Conservation (phyloP, 2,888 invertebrate genomes). For the Disparrhopalites patrizii region DNA sequence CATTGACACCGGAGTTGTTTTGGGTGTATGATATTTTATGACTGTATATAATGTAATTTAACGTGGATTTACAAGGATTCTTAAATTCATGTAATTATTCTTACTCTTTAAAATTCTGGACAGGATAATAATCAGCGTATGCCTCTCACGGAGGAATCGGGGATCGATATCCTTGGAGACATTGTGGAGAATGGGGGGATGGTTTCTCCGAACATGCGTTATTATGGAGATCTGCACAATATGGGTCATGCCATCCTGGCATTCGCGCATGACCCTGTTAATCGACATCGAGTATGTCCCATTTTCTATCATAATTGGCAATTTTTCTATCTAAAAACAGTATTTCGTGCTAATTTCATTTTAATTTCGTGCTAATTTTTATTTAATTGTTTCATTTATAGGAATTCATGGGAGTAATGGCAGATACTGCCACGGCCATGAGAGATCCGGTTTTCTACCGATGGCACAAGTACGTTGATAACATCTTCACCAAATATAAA, state of each 20-base stretch:
- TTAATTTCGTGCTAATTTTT: no score
- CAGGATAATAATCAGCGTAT: conserved; percentile 55
- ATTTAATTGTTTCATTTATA: no score
- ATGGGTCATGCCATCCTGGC: conserved; percentile 74
- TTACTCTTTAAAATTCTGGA: background rate
- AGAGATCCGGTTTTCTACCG: conserved; percentile 81
- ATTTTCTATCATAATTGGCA: background rate
- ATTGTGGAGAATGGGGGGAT: conserved; percentile 63
- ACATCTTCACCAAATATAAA: conserved; percentile 61
- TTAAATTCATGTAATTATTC: background rate
- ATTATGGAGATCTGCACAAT: conserved; percentile 71
- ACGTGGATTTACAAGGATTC: background rate
- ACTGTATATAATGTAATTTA: background rate
- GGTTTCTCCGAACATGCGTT: conserved; percentile 51
- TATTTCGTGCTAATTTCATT: conserved; percentile 2
- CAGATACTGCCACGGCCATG: conserved; percentile 79
- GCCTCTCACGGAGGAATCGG: conserved; percentile 62
- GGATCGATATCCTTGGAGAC: conserved; percentile 75
- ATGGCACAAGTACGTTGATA: conserved; percentile 76
- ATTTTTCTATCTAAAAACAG: background rate
- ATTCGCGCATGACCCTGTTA: conserved; percentile 75
- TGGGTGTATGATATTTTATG: conserved; percentile 55
- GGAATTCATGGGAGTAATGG: conserved; percentile 78
- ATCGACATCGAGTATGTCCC: conserved; percentile 59
- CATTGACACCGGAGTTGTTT: conserved; percentile 62